These are phyloP conservation scores for Dallia pectoralis DNA, from an alignment of 2,797 vertebrate genomes.

Conservation along the genomic window DNA sequence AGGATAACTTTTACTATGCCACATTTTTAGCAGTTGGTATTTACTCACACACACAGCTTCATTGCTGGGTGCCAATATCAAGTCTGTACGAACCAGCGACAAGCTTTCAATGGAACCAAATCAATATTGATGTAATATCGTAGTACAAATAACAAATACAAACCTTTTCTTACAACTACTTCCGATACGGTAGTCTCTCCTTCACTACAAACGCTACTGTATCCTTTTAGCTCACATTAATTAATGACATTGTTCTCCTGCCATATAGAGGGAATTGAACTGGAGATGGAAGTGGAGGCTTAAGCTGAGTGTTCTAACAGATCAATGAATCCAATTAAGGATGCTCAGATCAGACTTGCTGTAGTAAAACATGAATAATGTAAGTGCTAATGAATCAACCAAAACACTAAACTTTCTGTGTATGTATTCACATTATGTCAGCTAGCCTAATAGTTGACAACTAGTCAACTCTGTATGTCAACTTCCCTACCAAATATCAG, in stretches of 20 bases:
- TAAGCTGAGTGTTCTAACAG: constrained; percentile 42
- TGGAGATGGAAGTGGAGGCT: constrained; percentile 50
- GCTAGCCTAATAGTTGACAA: no score
- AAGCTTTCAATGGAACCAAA: not conserved
- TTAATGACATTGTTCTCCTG: constrained; percentile 48
- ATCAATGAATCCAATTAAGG: constrained; percentile 50
- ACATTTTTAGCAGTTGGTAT: not conserved
- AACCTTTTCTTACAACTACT: not conserved
- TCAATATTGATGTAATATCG: not conserved
- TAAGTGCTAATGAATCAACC: not conserved
- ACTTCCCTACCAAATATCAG: no score
- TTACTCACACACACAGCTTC: not conserved
- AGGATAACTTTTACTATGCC: not conserved
- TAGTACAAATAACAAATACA: not conserved
- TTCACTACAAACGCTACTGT: not conserved
- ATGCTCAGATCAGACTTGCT: constrained; percentile 47
- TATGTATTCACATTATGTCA: no score
- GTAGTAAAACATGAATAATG: constrained; percentile 8
- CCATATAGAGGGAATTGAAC: constrained; percentile 47
- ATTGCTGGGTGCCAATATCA: not conserved
- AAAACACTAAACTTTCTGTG: not conserved
- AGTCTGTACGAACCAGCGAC: not conserved
- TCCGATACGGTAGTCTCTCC: not conserved
- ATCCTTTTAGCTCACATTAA: constrained; percentile 30
- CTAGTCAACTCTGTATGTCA: no score